Conservation (phyloP, 1,140 invertebrate species). For the Neodiprion virginianus region DNA sequence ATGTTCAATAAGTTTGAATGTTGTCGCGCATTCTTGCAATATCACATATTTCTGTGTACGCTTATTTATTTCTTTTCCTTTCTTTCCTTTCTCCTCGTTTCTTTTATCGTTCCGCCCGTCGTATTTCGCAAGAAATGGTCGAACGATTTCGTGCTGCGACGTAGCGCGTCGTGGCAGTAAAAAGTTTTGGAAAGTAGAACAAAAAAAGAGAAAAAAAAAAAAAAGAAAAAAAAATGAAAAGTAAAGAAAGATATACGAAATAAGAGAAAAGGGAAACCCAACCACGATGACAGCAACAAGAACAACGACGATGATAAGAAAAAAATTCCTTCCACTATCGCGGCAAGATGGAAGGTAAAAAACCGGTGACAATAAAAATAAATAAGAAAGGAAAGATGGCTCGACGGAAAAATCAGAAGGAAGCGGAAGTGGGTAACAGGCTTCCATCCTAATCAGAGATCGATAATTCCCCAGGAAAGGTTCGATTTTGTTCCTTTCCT, state of each 20-base stretch:
- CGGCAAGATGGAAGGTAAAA: not conserved
- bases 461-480: not conserved
- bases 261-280: too few relatives aligned
- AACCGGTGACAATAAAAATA: not conserved
- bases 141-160: conserved; percentile 27
- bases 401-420: not conserved
- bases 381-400: not conserved
- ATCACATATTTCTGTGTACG: not conserved
- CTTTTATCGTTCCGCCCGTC: conserved; percentile 25
- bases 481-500: not conserved
- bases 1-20: not conserved
- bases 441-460: not conserved
- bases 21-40: too few relatives aligned
- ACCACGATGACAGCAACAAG: too few relatives aligned
- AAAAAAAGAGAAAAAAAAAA: too few relatives aligned
- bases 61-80: conserved; percentile 17
- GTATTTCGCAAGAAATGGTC: conserved; percentile 21
- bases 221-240: too few relatives aligned
- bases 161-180: conserved; percentile 18
- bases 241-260: too few relatives aligned
- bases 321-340: not conserved
- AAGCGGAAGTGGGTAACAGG: not conserved
- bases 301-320: not conserved
- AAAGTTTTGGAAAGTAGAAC: not conserved
- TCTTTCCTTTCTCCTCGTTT: conserved; percentile 17